These are phyloP conservation scores for Ditylenchus weischeri DNA, from an alignment of 2,888 invertebrate species.

Conservation along the genomic window DNA sequence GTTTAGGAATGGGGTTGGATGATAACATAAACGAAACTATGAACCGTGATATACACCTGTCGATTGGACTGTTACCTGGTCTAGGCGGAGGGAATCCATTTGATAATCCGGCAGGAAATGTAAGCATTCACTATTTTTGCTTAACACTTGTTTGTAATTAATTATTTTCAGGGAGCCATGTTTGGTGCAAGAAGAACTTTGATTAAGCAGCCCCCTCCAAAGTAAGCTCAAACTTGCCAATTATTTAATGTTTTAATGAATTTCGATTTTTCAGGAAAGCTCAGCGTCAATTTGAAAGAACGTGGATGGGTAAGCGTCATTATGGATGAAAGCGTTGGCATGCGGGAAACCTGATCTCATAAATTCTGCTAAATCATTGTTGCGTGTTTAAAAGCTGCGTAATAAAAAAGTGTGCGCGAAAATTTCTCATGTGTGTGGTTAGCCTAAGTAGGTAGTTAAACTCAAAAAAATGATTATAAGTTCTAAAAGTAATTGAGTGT, in stretches of 20 bases:
- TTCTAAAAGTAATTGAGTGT: too few relatives aligned
- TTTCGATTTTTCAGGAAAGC: constrained; percentile 28
- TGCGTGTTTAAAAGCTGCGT: too few relatives aligned
- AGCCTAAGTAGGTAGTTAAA: neutral
- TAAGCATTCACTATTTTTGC: too few relatives aligned
- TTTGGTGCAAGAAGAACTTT: constrained; percentile 47
- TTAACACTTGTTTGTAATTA: neutral
- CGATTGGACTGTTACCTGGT: constrained; percentile 21
- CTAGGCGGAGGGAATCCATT: constrained; percentile 14
- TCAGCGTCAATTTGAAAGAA: constrained; percentile 57
- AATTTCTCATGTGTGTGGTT: neutral
- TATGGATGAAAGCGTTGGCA: too few relatives aligned
- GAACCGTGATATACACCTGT: constrained; percentile 39
- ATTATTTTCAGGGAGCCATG: constrained; percentile 3
- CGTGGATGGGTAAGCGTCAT: constrained; percentile 43
- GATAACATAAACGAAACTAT: constrained; percentile 73
- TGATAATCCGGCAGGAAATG: too few relatives aligned
- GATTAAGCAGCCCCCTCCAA: constrained; percentile 58
- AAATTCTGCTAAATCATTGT: too few relatives aligned
- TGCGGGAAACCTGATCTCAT: too few relatives aligned
- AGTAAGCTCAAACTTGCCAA: constrained; percentile 42
- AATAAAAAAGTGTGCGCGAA: too few relatives aligned
- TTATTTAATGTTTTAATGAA: too few relatives aligned
- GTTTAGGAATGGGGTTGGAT: constrained; percentile 92
- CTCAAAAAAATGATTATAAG: too few relatives aligned